A percentile compares a stretch with the other conserved stretches of the same genome.
These are phyloP conservation scores for Botia kubotai DNA, from an alignment of 2,797 vertebrate genomes.

Conservation along the genomic window DNA sequence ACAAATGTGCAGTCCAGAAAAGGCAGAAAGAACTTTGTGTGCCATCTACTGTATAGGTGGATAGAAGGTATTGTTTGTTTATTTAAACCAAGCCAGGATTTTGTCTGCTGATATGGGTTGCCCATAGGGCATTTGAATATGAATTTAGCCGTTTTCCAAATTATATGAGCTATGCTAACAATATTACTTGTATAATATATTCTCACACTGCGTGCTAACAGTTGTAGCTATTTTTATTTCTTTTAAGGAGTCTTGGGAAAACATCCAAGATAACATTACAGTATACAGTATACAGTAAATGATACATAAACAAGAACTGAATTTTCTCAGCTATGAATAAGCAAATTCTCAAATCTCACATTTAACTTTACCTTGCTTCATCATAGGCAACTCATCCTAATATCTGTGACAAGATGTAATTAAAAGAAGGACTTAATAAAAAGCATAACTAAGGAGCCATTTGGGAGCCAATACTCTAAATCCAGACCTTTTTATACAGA, in stretches of 20 bases:
- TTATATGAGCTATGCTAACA: neutral
- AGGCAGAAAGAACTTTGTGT: neutral
- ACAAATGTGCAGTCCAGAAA: neutral
- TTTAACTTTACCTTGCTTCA: neutral
- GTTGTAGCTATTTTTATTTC: too few species aligned
- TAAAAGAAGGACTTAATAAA: constrained; percentile 26
- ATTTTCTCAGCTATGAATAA: neutral
- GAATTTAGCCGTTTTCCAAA: too few species aligned
- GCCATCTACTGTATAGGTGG: neutral
- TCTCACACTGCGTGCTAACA: too few species aligned
- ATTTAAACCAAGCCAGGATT: neutral
- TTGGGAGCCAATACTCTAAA: constrained; percentile 21
- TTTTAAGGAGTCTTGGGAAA: too few species aligned
- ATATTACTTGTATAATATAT: neutral
- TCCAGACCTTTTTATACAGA: constrained; percentile 38
- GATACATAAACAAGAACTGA: neutral
- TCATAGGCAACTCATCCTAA: constrained; percentile 10
- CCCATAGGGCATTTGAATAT: too few species aligned
- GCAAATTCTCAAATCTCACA: neutral
- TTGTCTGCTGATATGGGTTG: neutral
- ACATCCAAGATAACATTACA: too few species aligned
- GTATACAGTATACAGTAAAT: too few species aligned
- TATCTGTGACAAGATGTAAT: constrained; percentile 9
- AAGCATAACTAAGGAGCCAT: constrained; percentile 34
- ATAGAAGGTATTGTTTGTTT: neutral